Evolutionary conservation across 2,113 vertebrate species (phyloP).

Genomic region (Strix aluco): DNA sequence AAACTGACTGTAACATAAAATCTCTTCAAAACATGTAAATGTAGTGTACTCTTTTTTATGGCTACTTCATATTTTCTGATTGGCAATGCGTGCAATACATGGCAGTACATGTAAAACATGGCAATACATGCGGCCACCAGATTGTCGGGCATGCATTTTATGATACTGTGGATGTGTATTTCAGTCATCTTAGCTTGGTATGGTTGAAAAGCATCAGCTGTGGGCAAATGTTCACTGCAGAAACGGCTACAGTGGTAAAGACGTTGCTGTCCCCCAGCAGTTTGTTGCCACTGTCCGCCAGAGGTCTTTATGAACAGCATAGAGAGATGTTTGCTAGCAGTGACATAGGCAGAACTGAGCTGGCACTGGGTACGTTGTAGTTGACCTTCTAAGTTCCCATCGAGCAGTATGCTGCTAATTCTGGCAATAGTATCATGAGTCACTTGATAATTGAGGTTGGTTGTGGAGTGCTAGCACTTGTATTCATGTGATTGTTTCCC

Average conservation of each 20-base stretch:
- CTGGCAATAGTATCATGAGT: accelerated
- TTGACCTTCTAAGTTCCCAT: neutral
- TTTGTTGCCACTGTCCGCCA: neutral
- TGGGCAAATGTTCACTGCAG: neutral
- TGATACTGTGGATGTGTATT: neutral
- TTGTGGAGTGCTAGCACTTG: accelerated
- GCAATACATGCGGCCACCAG: neutral
- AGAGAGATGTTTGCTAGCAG: neutral
- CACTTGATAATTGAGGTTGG: neutral
- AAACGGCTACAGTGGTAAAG: neutral
- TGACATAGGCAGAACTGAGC: neutral
- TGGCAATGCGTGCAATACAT: neutral
- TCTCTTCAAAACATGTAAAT: slow-evolving; percentile 41
- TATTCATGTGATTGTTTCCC: neutral
- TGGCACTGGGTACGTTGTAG: accelerated
- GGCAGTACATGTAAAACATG: neutral
- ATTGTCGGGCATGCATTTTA: neutral
- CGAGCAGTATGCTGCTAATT: neutral
- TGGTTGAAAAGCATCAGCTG: neutral
- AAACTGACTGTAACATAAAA: slow-evolving; percentile 36
- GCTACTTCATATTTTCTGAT: slow-evolving; percentile 14
- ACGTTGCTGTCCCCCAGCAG: neutral
- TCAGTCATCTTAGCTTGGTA: neutral
- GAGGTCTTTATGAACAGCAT: neutral
- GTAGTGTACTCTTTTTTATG: neutral